Conservation (phyloP, 2,113 vertebrate genomes). For the Agapornis roseicollis region DNA sequence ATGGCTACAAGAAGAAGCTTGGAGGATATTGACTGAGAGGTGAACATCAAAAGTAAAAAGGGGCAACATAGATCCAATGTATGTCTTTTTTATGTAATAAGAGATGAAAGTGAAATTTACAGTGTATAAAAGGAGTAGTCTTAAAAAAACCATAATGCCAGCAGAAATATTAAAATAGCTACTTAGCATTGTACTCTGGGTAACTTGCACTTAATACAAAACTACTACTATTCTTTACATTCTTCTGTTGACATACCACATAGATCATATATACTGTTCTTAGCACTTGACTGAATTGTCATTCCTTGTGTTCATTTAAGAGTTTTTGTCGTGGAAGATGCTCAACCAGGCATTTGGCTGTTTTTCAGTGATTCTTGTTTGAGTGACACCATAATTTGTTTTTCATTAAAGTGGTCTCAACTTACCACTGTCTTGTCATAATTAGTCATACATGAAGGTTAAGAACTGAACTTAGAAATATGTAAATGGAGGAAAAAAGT, state of each 20-base stretch:
- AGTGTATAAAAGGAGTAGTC: not conserved
- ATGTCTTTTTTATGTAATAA: not conserved
- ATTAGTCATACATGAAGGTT: not conserved
- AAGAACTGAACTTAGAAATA: not conserved
- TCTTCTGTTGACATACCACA: not conserved
- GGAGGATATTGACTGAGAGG: accelerated
- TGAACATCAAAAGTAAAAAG: not conserved
- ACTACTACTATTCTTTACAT: not conserved
- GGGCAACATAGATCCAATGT: not conserved
- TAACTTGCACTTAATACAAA: not conserved
- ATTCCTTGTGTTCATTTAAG: not conserved
- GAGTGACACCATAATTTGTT: not conserved
- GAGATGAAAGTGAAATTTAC: not conserved
- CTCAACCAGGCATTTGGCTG: not conserved
- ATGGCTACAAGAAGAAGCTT: not conserved
- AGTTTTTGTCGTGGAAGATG: not conserved
- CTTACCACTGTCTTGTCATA: not conserved
- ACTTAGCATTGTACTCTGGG: not conserved
- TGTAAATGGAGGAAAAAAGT: not conserved
- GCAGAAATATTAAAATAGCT: not conserved
- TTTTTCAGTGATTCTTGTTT: not conserved
- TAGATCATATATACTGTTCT: not conserved
- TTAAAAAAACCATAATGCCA: not conserved
- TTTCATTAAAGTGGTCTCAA: not conserved
- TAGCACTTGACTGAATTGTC: not conserved